Evolutionary conservation across 2,888 invertebrate species (phyloP), one percentile per base, ranked within the genome.

Genomic region (Mythimna ferrago): DNA sequence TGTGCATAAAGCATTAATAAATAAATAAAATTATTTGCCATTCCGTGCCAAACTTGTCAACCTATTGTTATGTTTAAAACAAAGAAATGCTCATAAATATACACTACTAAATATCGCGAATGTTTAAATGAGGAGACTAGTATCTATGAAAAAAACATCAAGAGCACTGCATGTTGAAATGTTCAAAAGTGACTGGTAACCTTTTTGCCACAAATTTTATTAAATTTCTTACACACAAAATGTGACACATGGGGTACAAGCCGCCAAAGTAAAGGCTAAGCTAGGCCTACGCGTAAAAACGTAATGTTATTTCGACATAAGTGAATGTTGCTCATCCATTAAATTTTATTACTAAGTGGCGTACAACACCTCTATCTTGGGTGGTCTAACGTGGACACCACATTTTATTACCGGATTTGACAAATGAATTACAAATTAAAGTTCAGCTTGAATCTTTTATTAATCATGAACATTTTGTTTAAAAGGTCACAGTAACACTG

Each of bases 251-350:
- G 11, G 48, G 19, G 9, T 48, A 16, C 35, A 11, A n/a, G 10
- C 51, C 64, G 51, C 16, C 51, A 57, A 72, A 57, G 56, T 19
- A 53, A 61, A 32, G 21, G 26, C n/a, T 38, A 60, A 41, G 32
- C 38, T 26, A 61, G 38, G 56, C 35, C 56, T 62, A 56, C 7
- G 26, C 26, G 44, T 80, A 67, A 56, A 64, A 80, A 75, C 57
- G 21, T 64, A 60, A 67, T 56, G 41, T 64, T 67, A 80, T 74
- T 67, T 67, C 67, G 61, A 65, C 56, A 76, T n/a, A 76, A 78
- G 81, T 68, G 76, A 78, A 76, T 76, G 71, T 64, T 10, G 53
- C 35, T 57, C 51, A 81, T 76, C 60, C 44, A 64, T 21, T 73
- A 56, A 66, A 66, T 78, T 80, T 62, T 32, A 81, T 69, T 32